Percentiles rank a stretch among this genome's conserved stretches.
phyloP scores from a whole-genome alignment of 2,797 vertebrate species.

The Spondyliosoma cantharus region DNA sequence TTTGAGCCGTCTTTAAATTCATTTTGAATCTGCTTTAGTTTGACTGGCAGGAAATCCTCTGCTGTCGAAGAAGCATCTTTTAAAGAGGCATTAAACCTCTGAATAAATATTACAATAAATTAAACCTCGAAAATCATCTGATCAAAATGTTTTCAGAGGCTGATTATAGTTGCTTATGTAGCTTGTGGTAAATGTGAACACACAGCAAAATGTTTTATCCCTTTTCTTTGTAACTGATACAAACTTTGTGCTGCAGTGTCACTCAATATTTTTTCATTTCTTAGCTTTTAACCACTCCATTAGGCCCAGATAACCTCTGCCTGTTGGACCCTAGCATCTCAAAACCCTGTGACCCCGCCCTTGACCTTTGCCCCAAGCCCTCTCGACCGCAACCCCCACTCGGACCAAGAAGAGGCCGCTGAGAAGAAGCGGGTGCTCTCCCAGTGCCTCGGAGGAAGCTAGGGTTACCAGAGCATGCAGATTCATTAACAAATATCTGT shows the following conservation, averaged over 20 bases:
- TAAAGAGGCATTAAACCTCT: not conserved
- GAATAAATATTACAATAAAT: not conserved
- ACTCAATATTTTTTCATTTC: slow-evolving; percentile 54
- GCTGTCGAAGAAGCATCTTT: not conserved
- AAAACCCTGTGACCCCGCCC: slow-evolving; percentile 82
- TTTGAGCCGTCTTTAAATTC: slow-evolving; percentile 15
- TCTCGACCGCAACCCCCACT: slow-evolving; percentile 32
- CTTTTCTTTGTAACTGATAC: slow-evolving; percentile 38
- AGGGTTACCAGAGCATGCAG: slow-evolving; percentile 80
- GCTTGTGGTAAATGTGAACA: not conserved
- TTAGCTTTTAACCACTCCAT: slow-evolving; percentile 82
- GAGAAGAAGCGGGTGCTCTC: slow-evolving; percentile 68
- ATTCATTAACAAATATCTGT: slow-evolving; percentile 89
- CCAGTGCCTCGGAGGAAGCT: slow-evolving; percentile 58
- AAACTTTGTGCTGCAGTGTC: slow-evolving; percentile 31
- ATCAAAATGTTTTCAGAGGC: not conserved
- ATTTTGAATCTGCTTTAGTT: slow-evolving; percentile 27
- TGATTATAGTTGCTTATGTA: not conserved
- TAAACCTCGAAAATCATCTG: not conserved
- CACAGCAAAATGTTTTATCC: not conserved
- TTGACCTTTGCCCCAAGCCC: slow-evolving; percentile 80
- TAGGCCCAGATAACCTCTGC: slow-evolving; percentile 84
- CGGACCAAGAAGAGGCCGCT: slow-evolving; percentile 60
- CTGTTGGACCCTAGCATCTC: slow-evolving; percentile 77
- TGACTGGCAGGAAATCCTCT: slow-evolving; percentile 42